Evolutionary conservation across 2,797 vertebrate species (phyloP).

Genomic region (Girardinus metallicus): DNA sequence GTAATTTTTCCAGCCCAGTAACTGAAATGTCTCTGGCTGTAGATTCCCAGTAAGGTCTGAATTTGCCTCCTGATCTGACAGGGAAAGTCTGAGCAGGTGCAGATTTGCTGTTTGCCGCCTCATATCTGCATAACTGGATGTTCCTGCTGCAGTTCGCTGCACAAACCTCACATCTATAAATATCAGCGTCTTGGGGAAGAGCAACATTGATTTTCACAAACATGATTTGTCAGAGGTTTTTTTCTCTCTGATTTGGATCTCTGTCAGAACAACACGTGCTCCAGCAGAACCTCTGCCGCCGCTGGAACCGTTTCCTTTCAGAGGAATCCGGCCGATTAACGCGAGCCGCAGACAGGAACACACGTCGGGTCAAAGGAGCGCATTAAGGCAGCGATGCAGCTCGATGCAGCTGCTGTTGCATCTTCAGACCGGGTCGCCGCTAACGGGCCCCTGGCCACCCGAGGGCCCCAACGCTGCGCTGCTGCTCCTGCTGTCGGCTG

Average conservation of each 20-base stretch:
- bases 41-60: background rate
- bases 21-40: background rate
- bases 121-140: conserved; percentile 4
- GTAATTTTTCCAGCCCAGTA: background rate
- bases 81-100: background rate
- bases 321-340: conserved; percentile 49
- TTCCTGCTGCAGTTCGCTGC: background rate
- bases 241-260: conserved; percentile 19
- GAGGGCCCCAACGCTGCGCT: conserved; percentile 43
- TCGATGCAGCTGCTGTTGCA: conserved; percentile 25
- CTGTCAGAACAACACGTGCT: conserved; percentile 10
- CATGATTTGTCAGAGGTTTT: conserved; percentile 23
- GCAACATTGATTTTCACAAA: conserved; percentile 23
- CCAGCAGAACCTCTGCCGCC: conserved; percentile 19
- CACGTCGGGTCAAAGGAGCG: conserved; percentile 36
- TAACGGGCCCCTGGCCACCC: conserved; percentile 34
- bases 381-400: conserved; percentile 50
- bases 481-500: conserved; percentile 28
- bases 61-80: background rate
- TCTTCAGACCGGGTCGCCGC: conserved; percentile 34
- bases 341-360: conserved; percentile 33
- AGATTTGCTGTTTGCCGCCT: background rate
- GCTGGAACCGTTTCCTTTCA: conserved; percentile 28
- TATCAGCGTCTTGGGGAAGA: background rate
- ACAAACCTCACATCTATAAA: conserved; percentile 20